phyloP scores from a whole-genome alignment of 2,888 invertebrate species.

The Parnassius mnemosyne region DNA sequence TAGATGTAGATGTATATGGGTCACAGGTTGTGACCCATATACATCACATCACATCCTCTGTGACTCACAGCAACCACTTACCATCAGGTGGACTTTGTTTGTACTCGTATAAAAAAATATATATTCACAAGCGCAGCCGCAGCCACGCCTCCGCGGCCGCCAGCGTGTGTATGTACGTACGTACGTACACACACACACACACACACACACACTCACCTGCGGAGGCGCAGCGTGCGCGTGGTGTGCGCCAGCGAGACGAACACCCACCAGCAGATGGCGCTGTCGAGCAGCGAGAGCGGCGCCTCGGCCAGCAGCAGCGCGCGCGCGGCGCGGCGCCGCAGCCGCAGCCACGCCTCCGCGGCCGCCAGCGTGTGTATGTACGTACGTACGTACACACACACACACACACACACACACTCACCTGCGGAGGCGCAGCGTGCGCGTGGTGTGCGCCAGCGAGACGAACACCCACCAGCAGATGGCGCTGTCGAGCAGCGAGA shows the following conservation, averaged over 20 bases:
- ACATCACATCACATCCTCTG: too few relatives aligned
- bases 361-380: conserved; percentile 91
- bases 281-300: conserved; percentile 91
- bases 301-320: conserved; percentile 87
- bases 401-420: conserved; percentile 36
- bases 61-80: too few relatives aligned
- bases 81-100: too few relatives aligned
- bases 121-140: conserved; percentile 75
- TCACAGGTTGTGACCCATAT: too few relatives aligned
- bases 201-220: conserved; percentile 73
- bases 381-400: conserved; percentile 52
- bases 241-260: conserved; percentile 93
- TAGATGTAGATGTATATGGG: too few relatives aligned
- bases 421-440: conserved; percentile 91
- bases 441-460: conserved; percentile 92
- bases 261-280: conserved; percentile 97
- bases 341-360: conserved; percentile 89
- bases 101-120: too few relatives aligned
- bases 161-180: conserved; percentile 85
- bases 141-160: conserved; percentile 91
- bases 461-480: conserved; percentile 98
- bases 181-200: conserved; percentile 55
- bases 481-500: conserved; percentile 91
- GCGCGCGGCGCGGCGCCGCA: conserved; percentile 66
- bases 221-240: conserved; percentile 90